Conservation (phyloP, 2,113 vertebrate genomes). For the Sapayoa aenigma region DNA sequence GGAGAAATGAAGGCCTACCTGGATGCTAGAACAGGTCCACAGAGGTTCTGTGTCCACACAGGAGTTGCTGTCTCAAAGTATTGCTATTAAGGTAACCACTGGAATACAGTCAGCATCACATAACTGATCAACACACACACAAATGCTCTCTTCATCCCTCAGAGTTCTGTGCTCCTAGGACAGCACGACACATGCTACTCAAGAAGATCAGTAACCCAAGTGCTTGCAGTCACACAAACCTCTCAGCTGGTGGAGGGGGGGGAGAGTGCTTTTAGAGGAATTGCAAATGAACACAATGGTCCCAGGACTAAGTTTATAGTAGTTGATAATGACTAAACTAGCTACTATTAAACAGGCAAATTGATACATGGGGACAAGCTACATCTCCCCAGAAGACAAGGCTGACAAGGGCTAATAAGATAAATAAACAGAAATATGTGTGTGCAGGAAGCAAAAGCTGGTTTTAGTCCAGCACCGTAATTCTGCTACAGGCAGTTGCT, state of each 20-base stretch:
- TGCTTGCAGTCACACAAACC: neutral
- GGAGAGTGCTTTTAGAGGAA: neutral
- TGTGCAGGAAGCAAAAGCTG: neutral
- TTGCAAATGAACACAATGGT: neutral
- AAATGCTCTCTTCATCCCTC: fast-evolving
- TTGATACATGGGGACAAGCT: neutral
- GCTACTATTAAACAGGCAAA: neutral
- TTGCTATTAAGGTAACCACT: neutral
- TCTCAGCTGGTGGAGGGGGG: fast-evolving
- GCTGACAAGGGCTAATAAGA: neutral
- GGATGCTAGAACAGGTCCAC: neutral
- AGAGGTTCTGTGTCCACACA: neutral
- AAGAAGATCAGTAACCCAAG: neutral
- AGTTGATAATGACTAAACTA: neutral
- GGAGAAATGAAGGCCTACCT: neutral
- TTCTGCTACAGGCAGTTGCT: neutral
- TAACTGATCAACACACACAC: neutral
- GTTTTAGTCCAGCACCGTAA: neutral
- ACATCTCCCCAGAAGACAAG: neutral
- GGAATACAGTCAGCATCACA: neutral
- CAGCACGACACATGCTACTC: fast-evolving
- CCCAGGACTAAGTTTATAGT: neutral
- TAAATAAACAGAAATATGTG: no score
- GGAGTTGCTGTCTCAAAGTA: neutral
- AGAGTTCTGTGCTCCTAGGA: neutral